Conservation (phyloP, 2,113 vertebrate genomes). For the Chamaetylas fuelleborni region DNA sequence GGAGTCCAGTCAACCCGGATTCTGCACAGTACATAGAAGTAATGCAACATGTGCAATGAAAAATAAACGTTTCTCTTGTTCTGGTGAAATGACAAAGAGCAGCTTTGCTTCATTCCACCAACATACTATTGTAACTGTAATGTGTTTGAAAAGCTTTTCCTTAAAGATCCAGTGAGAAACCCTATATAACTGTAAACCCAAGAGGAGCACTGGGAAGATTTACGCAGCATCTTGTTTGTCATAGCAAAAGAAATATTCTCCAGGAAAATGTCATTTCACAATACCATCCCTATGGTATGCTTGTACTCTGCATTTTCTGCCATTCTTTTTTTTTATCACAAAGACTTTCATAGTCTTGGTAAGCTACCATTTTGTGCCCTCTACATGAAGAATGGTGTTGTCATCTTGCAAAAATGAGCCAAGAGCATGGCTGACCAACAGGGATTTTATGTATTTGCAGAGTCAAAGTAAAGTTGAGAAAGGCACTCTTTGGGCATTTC, state of each 20-base stretch:
- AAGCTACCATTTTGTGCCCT: background rate
- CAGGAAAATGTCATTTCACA: background rate
- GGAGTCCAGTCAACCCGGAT: background rate
- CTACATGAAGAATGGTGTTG: background rate
- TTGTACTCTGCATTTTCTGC: background rate
- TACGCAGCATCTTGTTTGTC: background rate
- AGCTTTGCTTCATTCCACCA: background rate
- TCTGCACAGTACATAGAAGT: background rate
- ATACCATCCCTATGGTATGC: background rate
- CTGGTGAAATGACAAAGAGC: background rate
- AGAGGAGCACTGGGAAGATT: background rate
- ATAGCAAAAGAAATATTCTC: background rate
- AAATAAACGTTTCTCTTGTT: background rate
- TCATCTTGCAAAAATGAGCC: background rate
- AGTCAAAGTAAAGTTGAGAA: background rate
- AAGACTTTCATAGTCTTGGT: background rate
- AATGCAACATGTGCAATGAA: background rate
- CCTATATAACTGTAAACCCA: background rate
- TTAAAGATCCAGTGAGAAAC: background rate
- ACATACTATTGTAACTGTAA: background rate
- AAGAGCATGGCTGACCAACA: background rate
- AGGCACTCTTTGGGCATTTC: background rate
- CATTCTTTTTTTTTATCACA: background rate
- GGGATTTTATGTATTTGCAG: background rate
- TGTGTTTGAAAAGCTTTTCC: background rate